phyloP scores from a whole-genome alignment of 1,140 invertebrate genomes.

The Polyergus mexicanus region DNA sequence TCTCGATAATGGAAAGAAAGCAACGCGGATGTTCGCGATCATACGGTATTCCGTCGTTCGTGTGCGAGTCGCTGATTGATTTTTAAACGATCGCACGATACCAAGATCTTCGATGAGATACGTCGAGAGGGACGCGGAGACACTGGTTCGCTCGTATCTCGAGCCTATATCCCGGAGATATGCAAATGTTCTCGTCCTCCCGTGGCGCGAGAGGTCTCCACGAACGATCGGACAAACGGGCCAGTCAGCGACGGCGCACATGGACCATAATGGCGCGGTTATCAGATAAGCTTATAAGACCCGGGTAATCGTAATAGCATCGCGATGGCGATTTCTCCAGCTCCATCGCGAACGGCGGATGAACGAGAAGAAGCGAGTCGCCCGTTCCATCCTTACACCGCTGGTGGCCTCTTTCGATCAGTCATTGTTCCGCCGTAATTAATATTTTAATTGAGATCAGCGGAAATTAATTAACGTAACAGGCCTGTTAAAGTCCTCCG shows the following conservation, averaged over 20 bases:
- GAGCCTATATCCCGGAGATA: slow-evolving; percentile 65
- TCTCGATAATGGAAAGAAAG: neutral
- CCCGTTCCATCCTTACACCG: neutral
- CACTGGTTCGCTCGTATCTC: slow-evolving; percentile 74
- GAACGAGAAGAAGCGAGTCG: slow-evolving; percentile 61
- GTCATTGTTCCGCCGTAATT: slow-evolving; percentile 82
- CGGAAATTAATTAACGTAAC: slow-evolving; percentile 84
- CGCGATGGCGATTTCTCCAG: slow-evolving; percentile 78
- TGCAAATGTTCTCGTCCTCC: slow-evolving; percentile 69
- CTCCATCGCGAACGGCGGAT: slow-evolving; percentile 67
- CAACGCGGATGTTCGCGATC: neutral
- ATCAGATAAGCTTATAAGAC: slow-evolving; percentile 85
- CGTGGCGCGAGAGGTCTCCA: slow-evolving; percentile 48
- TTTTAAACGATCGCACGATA: slow-evolving; percentile 65
- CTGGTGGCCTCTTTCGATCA: slow-evolving; percentile 55
- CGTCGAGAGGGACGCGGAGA: slow-evolving; percentile 30
- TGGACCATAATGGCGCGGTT: slow-evolving; percentile 83
- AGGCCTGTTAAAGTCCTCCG: slow-evolving; percentile 73
- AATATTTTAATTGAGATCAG: slow-evolving; percentile 86
- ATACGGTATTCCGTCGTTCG: neutral
- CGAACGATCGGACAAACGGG: slow-evolving; percentile 71
- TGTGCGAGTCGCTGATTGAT: slow-evolving; percentile 62
- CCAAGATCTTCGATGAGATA: slow-evolving; percentile 59
- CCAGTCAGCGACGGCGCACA: slow-evolving; percentile 78
- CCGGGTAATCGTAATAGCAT: slow-evolving; percentile 86